Evolutionary conservation across 2,888 invertebrate genomes (phyloP).

Genomic region (Harpagoxenus sublaevis): DNA sequence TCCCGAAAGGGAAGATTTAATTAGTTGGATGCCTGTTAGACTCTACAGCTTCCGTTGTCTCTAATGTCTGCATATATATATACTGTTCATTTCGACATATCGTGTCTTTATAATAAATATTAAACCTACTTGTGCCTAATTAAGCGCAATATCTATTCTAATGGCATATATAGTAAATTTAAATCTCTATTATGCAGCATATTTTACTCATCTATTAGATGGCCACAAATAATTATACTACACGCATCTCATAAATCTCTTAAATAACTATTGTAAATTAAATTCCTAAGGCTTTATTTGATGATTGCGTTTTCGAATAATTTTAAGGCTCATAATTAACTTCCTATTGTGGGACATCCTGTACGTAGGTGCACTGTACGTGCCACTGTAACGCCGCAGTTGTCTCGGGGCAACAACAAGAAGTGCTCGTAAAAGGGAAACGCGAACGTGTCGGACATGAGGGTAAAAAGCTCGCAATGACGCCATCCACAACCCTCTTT

Average conservation of each 20-base stretch:
- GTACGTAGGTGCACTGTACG: conserved; percentile 42
- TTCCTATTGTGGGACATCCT: conserved; percentile 1
- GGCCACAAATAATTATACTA: conserved; percentile 44
- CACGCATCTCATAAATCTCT: not conserved
- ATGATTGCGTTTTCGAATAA: not conserved
- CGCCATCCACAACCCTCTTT: conserved; percentile 78
- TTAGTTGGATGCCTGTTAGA: conserved; percentile 70
- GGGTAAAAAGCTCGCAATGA: conserved; percentile 78
- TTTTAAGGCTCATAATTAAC: not conserved
- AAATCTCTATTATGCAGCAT: not conserved
- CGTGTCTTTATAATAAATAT: not conserved
- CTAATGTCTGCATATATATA: conserved; percentile 44
- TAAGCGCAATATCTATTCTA: not conserved
- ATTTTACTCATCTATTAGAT: conserved; percentile 43
- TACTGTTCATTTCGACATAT: not conserved
- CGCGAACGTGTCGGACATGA: conserved; percentile 74
- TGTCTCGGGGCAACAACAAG: conserved; percentile 66
- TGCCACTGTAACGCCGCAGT: conserved; percentile 43
- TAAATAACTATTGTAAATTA: not conserved
- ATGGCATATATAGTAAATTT: not conserved
- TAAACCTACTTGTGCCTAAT: not conserved
- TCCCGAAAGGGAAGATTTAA: conserved; percentile 69
- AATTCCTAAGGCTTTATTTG: conserved; percentile 4
- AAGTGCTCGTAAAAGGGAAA: conserved; percentile 76
- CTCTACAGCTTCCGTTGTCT: conserved; percentile 54